A percentile compares a stretch with the other conserved stretches of the same genome.
phyloP scores from a whole-genome alignment of 2,797 vertebrate genomes.

The Vireo griseus region DNA sequence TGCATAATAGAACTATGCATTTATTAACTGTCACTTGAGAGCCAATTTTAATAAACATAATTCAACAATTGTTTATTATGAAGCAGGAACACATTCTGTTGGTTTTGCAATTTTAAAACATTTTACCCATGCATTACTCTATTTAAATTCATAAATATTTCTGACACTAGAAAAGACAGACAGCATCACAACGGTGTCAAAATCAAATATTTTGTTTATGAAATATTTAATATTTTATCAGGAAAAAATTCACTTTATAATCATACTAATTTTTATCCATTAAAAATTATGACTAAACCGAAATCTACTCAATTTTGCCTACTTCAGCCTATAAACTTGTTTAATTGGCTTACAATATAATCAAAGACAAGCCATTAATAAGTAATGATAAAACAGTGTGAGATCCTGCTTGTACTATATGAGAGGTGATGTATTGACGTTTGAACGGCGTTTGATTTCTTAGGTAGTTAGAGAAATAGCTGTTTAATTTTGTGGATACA shows the following conservation, averaged over 20 bases:
- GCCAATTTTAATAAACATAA: constrained; percentile 65
- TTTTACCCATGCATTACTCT: neutral
- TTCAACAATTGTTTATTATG: constrained; percentile 50
- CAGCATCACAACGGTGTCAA: neutral
- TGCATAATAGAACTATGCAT: constrained; percentile 58
- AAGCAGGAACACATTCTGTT: neutral
- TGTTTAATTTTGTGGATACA: neutral
- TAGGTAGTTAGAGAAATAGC: neutral
- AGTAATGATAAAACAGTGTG: neutral
- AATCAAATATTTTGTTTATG: constrained; percentile 10
- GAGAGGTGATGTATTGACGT: neutral
- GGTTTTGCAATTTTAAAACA: neutral
- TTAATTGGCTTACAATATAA: neutral
- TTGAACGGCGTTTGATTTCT: constrained; percentile 10
- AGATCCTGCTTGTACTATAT: neutral
- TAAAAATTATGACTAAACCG: neutral
- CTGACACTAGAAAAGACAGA: neutral
- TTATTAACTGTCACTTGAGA: constrained; percentile 68
- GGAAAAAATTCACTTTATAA: neutral
- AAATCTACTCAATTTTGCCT: neutral
- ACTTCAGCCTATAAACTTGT: neutral
- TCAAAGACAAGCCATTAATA: neutral
- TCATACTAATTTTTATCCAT: neutral
- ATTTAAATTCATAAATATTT: constrained; percentile 39
- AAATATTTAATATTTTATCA: neutral